phyloP scores from a whole-genome alignment of 2,797 vertebrate species.

The Gymnoscopelus braueri region DNA sequence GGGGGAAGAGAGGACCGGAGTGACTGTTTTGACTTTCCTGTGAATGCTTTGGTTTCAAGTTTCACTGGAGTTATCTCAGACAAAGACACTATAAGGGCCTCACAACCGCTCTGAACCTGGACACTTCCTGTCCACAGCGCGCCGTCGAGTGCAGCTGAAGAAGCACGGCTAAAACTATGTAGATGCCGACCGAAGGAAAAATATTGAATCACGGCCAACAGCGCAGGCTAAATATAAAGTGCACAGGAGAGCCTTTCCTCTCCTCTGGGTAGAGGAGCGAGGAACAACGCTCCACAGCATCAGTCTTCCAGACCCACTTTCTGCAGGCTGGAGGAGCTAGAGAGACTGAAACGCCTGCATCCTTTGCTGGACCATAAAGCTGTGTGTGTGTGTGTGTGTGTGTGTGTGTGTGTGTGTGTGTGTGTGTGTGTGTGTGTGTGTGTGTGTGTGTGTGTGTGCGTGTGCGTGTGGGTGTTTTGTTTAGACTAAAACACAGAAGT shows the following conservation, averaged over 20 bases:
- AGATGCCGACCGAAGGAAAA: slow-evolving; percentile 65
- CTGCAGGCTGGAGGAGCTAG: slow-evolving; percentile 63
- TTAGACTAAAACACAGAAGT: slow-evolving; percentile 4
- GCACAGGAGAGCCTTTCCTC: slow-evolving; percentile 59
- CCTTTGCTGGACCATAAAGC: slow-evolving; percentile 66
- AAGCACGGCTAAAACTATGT: slow-evolving; percentile 52
- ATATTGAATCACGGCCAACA: slow-evolving; percentile 62
- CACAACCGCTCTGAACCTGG: slow-evolving; percentile 49
- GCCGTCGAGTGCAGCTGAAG: too few relatives aligned
- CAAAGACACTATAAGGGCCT: slow-evolving; percentile 34
- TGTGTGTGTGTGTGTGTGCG: slow-evolving; percentile 14
- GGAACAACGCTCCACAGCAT: slow-evolving; percentile 67
- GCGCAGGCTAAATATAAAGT: slow-evolving; percentile 78
- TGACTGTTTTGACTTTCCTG: slow-evolving; percentile 65
- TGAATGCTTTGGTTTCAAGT: slow-evolving; percentile 61
- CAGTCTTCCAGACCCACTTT: slow-evolving; percentile 81
- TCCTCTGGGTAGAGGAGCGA: slow-evolving; percentile 67
- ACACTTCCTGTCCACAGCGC: neutral
- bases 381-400: too few relatives aligned
- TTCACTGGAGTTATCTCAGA: slow-evolving; percentile 55
- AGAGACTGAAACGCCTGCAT: slow-evolving; percentile 33
- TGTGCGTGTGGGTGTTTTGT: neutral
- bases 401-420: slow-evolving; percentile 12
- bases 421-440: too few relatives aligned
- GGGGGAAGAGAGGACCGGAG: slow-evolving; percentile 49